Base-by-base conservation (phyloP, 2,797 vertebrate genomes). In the Phalloptychus januarius region DNA sequence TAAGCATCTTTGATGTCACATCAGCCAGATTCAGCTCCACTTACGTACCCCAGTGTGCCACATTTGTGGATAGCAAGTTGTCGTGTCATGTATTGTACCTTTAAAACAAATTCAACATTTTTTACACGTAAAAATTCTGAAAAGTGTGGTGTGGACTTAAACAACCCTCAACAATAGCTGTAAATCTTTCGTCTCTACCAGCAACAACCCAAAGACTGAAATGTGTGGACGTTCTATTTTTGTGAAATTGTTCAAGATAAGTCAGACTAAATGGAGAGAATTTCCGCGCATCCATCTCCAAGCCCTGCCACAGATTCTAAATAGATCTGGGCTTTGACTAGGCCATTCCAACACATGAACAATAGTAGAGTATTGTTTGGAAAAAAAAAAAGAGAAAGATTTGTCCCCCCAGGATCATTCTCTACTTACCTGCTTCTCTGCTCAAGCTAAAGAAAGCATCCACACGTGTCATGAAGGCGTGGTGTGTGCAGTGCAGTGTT, bases 1-100 rank as follows among this genome's bases (percentile, higher is more conserved):
- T 78, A 65, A 77, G 46, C 7, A 0, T 40, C 74, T 58, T 48
- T 87, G 78, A 73, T 81, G 74, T 83, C 45, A 56, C 10, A 79
- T 42, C 12, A 25, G 13, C 5, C 38, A n/a, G 20, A 42, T 69
- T 42, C 0, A 40, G 10, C 50, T 79, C 50, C 54, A 36, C 75
- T 69, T 2, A 69, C 76, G 76, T 83, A 54, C 73, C 74, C 46
- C 69, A 76, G 78, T 82, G 33, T 38, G 8, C 61, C 16, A 65
- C 31, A 20, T 36, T 36, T 15, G 61, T 36, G 61, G 31, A 20
- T 40, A 67, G 13, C 52, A 7, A 46, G 72, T 76, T 77, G 85
- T 70, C 72, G 71, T 73, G 71, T 87, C 78, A 75, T 28, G 79
- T 40, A 70, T 31, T n/a, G 40, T 28, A 28, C 40, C 40, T 44